phyloP scores from a whole-genome alignment of 2,888 invertebrate genomes.

The Autographa pulchrina region DNA sequence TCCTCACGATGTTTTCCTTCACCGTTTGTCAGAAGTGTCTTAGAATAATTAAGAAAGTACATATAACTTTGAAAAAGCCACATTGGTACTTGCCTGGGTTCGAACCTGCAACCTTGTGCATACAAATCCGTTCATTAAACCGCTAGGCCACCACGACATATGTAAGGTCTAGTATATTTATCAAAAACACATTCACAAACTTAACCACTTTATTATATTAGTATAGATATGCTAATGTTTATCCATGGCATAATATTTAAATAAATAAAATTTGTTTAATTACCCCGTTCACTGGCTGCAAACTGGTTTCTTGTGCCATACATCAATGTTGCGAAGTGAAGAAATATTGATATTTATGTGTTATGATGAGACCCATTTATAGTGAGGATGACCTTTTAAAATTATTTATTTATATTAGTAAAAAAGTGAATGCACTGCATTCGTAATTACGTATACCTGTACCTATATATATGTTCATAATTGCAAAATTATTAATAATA shows the following conservation, averaged over 20 bases:
- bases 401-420: not conserved
- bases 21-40: too few relatives aligned
- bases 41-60: too few relatives aligned
- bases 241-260: constrained; percentile 4
- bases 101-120: too few relatives aligned
- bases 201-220: not conserved
- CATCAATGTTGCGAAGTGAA: constrained; percentile 2
- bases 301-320: not conserved
- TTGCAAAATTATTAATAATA: too few relatives aligned
- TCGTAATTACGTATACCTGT: not conserved
- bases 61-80: too few relatives aligned
- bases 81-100: too few relatives aligned
- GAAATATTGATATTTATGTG: not conserved
- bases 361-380: constrained; percentile 1
- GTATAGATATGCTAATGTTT: not conserved
- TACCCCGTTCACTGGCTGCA: not conserved
- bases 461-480: not conserved
- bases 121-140: too few relatives aligned
- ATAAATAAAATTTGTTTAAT: constrained; percentile 4
- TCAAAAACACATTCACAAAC: not conserved
- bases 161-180: too few relatives aligned
- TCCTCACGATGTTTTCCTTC: too few relatives aligned
- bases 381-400: not conserved
- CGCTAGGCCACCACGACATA: too few relatives aligned
- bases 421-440: not conserved